Evolutionary conservation across 2,113 vertebrate genomes (phyloP).

Genomic region (Numenius arquata): DNA sequence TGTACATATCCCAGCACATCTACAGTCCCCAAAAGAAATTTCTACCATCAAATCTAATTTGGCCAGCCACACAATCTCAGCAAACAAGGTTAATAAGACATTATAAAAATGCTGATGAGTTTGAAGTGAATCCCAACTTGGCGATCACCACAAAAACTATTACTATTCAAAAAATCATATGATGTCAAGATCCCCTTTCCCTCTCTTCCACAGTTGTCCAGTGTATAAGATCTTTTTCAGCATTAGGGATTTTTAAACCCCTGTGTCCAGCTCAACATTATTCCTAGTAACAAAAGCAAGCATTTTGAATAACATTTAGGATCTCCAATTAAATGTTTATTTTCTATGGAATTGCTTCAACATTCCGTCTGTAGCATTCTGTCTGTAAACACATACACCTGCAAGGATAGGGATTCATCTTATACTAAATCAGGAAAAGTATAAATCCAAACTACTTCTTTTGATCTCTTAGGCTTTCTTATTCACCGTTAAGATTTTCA

Average conservation of each 20-base stretch:
- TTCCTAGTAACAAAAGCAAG: neutral
- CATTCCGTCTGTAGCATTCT: neutral
- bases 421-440: neutral
- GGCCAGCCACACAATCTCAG: neutral
- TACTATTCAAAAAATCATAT: neutral
- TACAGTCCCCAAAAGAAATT: neutral
- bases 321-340: neutral
- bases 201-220: neutral
- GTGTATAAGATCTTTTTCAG: neutral
- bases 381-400: neutral
- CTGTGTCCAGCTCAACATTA: neutral
- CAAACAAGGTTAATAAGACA: constrained; percentile 43
- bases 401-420: neutral
- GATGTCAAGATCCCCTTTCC: neutral
- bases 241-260: neutral
- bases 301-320: neutral
- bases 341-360: neutral
- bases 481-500: neutral
- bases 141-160: neutral
- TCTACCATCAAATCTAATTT: constrained; percentile 26
- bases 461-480: neutral
- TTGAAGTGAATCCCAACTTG: constrained; percentile 5
- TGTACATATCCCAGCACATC: neutral
- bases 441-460: neutral
- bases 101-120: constrained; percentile 28